Base-by-base conservation (phyloP, 2,113 vertebrate genomes). In the Callopanchax toddi region DNA sequence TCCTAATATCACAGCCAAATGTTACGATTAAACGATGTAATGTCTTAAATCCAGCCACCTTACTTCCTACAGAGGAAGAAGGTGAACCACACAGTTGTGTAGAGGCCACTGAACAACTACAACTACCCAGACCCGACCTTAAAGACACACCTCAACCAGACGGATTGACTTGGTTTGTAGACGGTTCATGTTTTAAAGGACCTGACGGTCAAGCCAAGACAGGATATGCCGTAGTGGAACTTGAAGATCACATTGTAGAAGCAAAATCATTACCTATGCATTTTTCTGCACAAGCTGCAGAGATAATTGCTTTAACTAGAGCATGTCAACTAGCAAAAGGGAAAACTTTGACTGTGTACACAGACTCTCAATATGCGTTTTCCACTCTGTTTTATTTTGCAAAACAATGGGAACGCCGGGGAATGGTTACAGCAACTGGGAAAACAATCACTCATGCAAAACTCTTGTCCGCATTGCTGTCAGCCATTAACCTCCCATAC, bases 391-490 rank as follows among this genome's bases (percentile, higher is more conserved):
- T 15, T 12, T 12, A 20, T 2, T 54, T 54, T 21, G 29, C 51
- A 0, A 21, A 34, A 18, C 17, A 36, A 11, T 18, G 50, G 50
- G 29, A 32, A 18, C 10, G n/a, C 5, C 12, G 48, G 2, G 48
- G 48, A 2, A 49, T 49, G 21, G 21, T 2, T 1, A 49, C 46
- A 13, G 11, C 46, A 0, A 23, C 46, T 1, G 46, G 46, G 0
- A 49, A 49, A 49, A 2, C 21, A 4, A 20, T 49, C 2, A 22
- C 20, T 3, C 46, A 23, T 25, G 46, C 18, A 3, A 1, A 0
- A 1, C 11, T 25, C 1, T 2, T 50, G 0, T 6, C 5, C 2
- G 12, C 6, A 2, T 2, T 50, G 4, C 4, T 50, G 3, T 1
- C 25, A 12, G 22, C 46, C 0, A 15, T 50, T 2, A 11, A 16